Conservation (phyloP, 2,888 invertebrate genomes). For the Andrena hattorfiana region DNA sequence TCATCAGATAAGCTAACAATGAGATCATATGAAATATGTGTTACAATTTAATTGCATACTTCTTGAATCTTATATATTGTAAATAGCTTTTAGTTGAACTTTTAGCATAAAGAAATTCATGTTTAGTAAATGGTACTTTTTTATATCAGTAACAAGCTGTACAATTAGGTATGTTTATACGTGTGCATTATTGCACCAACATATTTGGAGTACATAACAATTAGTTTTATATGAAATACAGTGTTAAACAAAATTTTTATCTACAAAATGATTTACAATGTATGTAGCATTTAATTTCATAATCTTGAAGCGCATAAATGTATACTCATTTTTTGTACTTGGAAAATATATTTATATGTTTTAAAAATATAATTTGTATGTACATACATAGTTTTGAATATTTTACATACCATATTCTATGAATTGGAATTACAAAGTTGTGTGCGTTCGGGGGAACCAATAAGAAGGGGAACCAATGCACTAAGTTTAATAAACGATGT, state of each 20-base stretch:
- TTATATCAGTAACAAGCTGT: conserved; percentile 17
- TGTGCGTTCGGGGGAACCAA: too few species aligned
- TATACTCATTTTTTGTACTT: conserved; percentile 21
- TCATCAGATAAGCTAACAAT: conserved; percentile 34
- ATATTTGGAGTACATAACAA: conserved; percentile 17
- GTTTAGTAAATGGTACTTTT: conserved; percentile 37
- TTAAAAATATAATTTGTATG: conserved; percentile 8
- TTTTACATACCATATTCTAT: background rate
- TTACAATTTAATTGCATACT: conserved; percentile 16
- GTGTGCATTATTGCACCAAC: background rate
- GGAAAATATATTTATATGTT: conserved; percentile 33
- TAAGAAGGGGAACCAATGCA: background rate
- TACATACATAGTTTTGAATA: background rate
- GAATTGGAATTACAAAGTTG: too few species aligned
- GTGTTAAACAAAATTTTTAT: conserved; percentile 14
- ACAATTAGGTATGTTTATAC: conserved; percentile 6
- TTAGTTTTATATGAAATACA: conserved; percentile 36
- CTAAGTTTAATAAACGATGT: background rate
- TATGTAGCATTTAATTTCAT: conserved; percentile 32
- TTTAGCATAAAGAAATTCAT: conserved; percentile 47
- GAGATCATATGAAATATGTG: conserved; percentile 31
- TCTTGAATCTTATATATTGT: conserved; percentile 46
- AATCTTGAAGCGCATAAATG: conserved; percentile 16
- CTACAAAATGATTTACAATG: conserved; percentile 13
- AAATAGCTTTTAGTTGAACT: conserved; percentile 45